A percentile compares a stretch with the other conserved stretches of the same genome.
phyloP scores from a whole-genome alignment of 2,888 invertebrate genomes.

The Epiperipatus broadwayi region DNA sequence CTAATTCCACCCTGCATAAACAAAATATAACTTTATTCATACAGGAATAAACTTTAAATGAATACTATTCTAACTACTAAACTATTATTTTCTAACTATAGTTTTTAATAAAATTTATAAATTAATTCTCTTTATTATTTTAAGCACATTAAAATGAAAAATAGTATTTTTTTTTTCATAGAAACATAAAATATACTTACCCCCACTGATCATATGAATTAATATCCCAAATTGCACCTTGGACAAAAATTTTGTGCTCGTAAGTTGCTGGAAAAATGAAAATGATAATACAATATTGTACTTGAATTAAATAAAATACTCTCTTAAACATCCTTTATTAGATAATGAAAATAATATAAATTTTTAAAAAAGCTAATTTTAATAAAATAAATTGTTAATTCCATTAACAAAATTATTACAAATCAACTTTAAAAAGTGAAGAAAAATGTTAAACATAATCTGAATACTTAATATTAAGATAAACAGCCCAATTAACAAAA shows the following conservation, averaged over 20 bases:
- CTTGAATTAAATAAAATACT: background rate
- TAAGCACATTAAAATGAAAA: too few species aligned
- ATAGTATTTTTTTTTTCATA: too few species aligned
- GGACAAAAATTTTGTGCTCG: conserved; percentile 96
- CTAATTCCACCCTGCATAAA: conserved; percentile 63
- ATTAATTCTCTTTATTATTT: too few species aligned
- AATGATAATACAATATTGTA: background rate
- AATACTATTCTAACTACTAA: conserved; percentile 4
- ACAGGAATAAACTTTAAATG: background rate
- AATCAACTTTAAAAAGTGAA: too few species aligned
- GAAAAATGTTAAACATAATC: too few species aligned
- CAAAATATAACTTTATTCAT: conserved; percentile 1
- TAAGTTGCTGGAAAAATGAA: conserved; percentile 54
- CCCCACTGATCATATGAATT: conserved; percentile 99
- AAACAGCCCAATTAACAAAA: too few species aligned
- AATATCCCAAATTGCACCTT: conserved; percentile 97
- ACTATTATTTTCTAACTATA: background rate
- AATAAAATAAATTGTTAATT: background rate
- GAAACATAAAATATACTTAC: conserved; percentile 37
- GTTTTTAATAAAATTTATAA: background rate
- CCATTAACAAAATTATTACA: background rate
- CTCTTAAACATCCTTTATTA: background rate
- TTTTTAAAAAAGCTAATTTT: background rate
- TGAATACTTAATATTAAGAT: too few species aligned
- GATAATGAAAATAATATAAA: too few species aligned